These are phyloP conservation scores for Drosophila tani DNA, from an alignment of 1,140 invertebrate genomes.

Conservation along the genomic window DNA sequence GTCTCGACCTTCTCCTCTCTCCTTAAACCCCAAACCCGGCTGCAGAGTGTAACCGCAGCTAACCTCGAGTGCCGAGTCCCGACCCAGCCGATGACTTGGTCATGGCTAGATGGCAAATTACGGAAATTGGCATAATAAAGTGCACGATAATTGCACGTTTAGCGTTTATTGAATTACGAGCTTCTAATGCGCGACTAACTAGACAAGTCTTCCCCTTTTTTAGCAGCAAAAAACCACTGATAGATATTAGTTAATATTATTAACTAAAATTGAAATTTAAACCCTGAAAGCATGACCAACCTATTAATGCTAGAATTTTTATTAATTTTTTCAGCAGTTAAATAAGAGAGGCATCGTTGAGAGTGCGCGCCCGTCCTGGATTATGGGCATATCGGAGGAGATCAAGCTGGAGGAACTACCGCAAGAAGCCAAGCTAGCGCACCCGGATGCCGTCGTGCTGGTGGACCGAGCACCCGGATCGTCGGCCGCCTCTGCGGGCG, in stretches of 20 bases:
- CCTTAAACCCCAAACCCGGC: neutral
- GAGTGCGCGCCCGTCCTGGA: slow-evolving; percentile 66
- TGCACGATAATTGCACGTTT: slow-evolving; percentile 83
- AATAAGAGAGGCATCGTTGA: slow-evolving; percentile 14
- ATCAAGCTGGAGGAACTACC: slow-evolving; percentile 86
- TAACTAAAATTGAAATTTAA: neutral
- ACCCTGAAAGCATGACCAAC: neutral
- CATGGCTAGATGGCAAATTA: slow-evolving; percentile 76
- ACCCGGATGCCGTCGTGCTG: slow-evolving; percentile 75
- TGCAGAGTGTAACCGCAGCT: slow-evolving; percentile 64
- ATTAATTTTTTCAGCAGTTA: neutral
- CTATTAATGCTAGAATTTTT: neutral
- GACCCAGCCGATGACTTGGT: slow-evolving; percentile 47
- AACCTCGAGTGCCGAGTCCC: slow-evolving; percentile 56
- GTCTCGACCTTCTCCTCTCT: neutral
- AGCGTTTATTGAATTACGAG: slow-evolving; percentile 81
- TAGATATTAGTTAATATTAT: neutral
- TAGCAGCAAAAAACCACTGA: neutral
- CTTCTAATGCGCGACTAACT: slow-evolving; percentile 78
- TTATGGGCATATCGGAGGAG: slow-evolving; percentile 87
- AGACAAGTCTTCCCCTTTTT: slow-evolving; percentile 4
- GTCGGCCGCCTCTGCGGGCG: slow-evolving; percentile 57
- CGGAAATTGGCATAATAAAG: slow-evolving; percentile 83
- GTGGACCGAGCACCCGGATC: slow-evolving; percentile 64
- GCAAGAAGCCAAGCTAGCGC: slow-evolving; percentile 85